Evolutionary conservation across 1,140 invertebrate species (phyloP).

Genomic region (honey bee (Apis mellifera)): DNA sequence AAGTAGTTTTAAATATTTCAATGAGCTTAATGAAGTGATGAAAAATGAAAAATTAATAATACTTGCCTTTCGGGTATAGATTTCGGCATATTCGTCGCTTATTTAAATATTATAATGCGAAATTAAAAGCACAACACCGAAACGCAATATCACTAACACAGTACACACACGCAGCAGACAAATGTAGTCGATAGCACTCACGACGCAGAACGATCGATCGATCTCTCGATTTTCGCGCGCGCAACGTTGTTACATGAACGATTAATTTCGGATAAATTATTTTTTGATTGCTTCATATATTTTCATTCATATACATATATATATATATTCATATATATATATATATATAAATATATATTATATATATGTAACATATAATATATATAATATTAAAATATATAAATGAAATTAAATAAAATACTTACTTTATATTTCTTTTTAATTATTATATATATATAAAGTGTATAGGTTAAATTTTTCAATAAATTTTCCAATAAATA

Average conservation of each 20-base stretch:
- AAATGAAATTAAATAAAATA: constrained; percentile 2
- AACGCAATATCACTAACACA: constrained; percentile 59
- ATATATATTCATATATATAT: no score
- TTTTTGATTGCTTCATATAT: not conserved
- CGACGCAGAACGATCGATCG: constrained; percentile 54
- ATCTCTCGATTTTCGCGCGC: constrained; percentile 56
- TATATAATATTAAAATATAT: no score
- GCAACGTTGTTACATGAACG: not conserved
- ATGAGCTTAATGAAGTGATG: not conserved
- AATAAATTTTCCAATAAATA: not conserved
- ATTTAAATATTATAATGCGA: constrained; percentile 41
- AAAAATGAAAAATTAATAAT: not conserved
- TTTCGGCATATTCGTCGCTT: constrained; percentile 62
- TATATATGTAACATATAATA: no score
- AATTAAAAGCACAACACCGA: constrained; percentile 56
- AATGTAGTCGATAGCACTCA: constrained; percentile 46
- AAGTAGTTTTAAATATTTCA: not conserved
- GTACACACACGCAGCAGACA: constrained; percentile 51
- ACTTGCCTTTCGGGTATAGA: constrained; percentile 70
- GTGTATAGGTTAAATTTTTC: not conserved
- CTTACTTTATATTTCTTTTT: not conserved
- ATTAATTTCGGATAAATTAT: not conserved
- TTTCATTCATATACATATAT: not conserved
- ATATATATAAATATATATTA: no score
- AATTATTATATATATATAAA: not conserved